These are phyloP conservation scores for Gerris buenoi DNA, from an alignment of 1,140 invertebrate species.

Conservation along the genomic window DNA sequence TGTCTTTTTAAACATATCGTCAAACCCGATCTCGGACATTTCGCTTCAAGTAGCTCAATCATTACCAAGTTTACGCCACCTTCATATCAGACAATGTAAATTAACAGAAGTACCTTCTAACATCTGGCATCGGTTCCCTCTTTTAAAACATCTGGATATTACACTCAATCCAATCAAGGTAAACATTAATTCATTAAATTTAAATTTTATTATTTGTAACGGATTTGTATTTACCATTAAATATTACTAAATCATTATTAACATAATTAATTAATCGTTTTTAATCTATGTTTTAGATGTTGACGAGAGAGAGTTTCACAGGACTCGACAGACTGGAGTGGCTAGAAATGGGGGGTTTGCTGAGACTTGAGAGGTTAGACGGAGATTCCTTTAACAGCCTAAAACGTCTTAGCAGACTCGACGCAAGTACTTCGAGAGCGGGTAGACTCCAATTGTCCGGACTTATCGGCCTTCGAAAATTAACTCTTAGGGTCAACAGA, in stretches of 20 bases:
- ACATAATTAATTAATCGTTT: neutral
- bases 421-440: neutral
- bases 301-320: slow-evolving; percentile 29
- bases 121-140: slow-evolving; percentile 38
- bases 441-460: slow-evolving; percentile 13
- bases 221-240: neutral
- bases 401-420: slow-evolving; percentile 16
- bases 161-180: slow-evolving; percentile 48
- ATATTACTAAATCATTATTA: neutral
- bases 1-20: slow-evolving; percentile 55
- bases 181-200: slow-evolving; percentile 2
- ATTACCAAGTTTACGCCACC: slow-evolving; percentile 42
- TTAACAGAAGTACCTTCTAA: slow-evolving; percentile 45
- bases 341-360: slow-evolving; percentile 24
- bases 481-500: slow-evolving; percentile 54
- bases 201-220: neutral
- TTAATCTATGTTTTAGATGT: slow-evolving; percentile 14
- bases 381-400: slow-evolving; percentile 25
- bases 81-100: slow-evolving; percentile 50
- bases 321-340: slow-evolving; percentile 25
- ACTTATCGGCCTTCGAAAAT: slow-evolving; percentile 35
- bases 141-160: slow-evolving; percentile 43
- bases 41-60: slow-evolving; percentile 44
- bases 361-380: slow-evolving; percentile 27
- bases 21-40: slow-evolving; percentile 48